phyloP scores from a whole-genome alignment of 2,888 invertebrate genomes.

The Anarsia innoxiella region DNA sequence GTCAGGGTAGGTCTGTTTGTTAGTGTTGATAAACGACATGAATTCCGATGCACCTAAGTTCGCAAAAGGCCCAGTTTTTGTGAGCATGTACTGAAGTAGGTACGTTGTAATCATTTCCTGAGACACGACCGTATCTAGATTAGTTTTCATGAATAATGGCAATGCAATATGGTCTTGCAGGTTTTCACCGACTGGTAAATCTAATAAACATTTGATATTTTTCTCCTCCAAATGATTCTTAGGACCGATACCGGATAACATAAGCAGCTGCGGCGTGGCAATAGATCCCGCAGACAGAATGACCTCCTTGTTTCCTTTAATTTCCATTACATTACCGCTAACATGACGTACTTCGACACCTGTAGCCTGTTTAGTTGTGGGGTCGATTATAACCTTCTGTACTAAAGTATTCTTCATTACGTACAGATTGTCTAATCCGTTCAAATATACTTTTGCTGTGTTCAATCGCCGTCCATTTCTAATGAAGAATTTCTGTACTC shows the following conservation, averaged over 20 bases:
- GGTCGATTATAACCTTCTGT: constrained; percentile 64
- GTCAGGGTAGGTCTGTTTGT: constrained; percentile 57
- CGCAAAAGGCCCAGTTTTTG: constrained; percentile 58
- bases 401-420: constrained; percentile 67
- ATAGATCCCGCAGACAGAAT: constrained; percentile 66
- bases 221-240: constrained; percentile 38
- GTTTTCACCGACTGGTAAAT: constrained; percentile 64
- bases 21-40: constrained; percentile 68
- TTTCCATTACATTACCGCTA: constrained; percentile 35
- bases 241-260: constrained; percentile 71
- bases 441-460: constrained; percentile 64
- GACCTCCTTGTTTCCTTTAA: constrained; percentile 56
- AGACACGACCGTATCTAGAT: constrained; percentile 20
- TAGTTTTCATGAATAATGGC: constrained; percentile 32
- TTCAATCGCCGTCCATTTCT: constrained; percentile 63
- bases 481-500: constrained; percentile 56
- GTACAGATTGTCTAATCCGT: constrained; percentile 36
- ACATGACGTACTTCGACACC: constrained; percentile 52
- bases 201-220: constrained; percentile 41
- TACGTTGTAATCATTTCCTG: constrained; percentile 31
- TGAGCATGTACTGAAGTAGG: constrained; percentile 60
- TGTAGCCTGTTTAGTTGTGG: constrained; percentile 39
- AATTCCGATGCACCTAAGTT: constrained; percentile 57
- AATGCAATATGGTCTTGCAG: constrained; percentile 66
- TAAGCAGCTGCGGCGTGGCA: constrained; percentile 64